phyloP scores from a whole-genome alignment of 2,797 vertebrate genomes.

The Erpetoichthys calabaricus region DNA sequence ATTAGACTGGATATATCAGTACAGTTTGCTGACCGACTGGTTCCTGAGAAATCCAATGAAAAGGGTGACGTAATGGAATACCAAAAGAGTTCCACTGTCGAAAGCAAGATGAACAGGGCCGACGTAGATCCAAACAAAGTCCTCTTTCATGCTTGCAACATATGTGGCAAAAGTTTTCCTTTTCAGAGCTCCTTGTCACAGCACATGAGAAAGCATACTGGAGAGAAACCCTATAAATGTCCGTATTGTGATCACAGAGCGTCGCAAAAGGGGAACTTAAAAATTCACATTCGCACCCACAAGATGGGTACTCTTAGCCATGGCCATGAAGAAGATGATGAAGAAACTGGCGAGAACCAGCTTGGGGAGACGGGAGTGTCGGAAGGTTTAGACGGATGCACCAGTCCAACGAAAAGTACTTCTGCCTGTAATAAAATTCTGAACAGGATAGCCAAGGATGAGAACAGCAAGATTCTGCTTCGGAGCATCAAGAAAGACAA shows the following conservation, averaged over 20 bases:
- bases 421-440: constrained; percentile 77
- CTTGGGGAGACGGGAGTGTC: constrained; percentile 57
- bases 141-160: constrained; percentile 68
- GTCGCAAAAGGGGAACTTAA: constrained; percentile 89
- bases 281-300: constrained; percentile 89
- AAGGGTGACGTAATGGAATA: constrained; percentile 58
- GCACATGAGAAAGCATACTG: constrained; percentile 91
- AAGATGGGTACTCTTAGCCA: constrained; percentile 71
- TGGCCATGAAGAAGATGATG: constrained; percentile 51
- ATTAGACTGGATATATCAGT: constrained; percentile 20
- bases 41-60: constrained; percentile 54
- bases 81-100: constrained; percentile 34
- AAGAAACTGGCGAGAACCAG: constrained; percentile 44
- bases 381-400: constrained; percentile 67
- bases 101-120: constrained; percentile 36
- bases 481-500: constrained; percentile 65
- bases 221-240: constrained; percentile 88
- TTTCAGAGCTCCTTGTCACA: constrained; percentile 89
- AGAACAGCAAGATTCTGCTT: constrained; percentile 57
- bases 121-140: constrained; percentile 53
- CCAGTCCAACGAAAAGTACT: constrained; percentile 81
- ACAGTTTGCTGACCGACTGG: constrained; percentile 16
- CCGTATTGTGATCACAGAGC: constrained; percentile 89
- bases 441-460: constrained; percentile 46
- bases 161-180: constrained; percentile 85